Evolutionary conservation across 2,113 vertebrate genomes (phyloP).

Genomic region (Ictalurus furcatus): DNA sequence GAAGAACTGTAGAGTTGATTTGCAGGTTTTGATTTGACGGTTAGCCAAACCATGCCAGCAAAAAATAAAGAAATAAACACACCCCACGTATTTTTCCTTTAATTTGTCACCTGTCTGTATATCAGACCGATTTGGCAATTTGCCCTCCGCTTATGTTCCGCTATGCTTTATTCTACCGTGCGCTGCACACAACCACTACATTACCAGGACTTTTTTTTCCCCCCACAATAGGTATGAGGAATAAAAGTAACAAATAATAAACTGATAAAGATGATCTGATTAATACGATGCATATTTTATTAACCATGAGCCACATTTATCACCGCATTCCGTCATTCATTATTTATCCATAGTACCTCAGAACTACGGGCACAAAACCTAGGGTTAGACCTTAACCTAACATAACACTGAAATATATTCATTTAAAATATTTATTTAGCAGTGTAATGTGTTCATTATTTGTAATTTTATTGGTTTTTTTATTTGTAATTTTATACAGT

Average conservation of each 20-base stretch:
- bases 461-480: too few relatives aligned
- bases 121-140: not conserved
- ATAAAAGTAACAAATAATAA: not conserved
- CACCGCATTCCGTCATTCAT: not conserved
- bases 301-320: not conserved
- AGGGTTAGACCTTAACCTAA: too few relatives aligned
- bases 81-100: not conserved
- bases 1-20: not conserved
- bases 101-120: not conserved
- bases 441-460: not conserved
- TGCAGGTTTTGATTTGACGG: not conserved
- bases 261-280: not conserved
- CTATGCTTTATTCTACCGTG: too few relatives aligned
- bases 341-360: not conserved
- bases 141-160: not conserved
- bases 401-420: not conserved
- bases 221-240: not conserved
- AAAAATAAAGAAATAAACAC: not conserved
- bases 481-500: too few relatives aligned
- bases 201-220: not conserved
- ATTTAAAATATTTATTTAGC: not conserved
- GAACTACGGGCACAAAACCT: not conserved
- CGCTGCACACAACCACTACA: not conserved
- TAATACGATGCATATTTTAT: not conserved
- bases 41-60: not conserved